Conservation (phyloP, 1,140 invertebrate species). For the Danaus melanippus region DNA sequence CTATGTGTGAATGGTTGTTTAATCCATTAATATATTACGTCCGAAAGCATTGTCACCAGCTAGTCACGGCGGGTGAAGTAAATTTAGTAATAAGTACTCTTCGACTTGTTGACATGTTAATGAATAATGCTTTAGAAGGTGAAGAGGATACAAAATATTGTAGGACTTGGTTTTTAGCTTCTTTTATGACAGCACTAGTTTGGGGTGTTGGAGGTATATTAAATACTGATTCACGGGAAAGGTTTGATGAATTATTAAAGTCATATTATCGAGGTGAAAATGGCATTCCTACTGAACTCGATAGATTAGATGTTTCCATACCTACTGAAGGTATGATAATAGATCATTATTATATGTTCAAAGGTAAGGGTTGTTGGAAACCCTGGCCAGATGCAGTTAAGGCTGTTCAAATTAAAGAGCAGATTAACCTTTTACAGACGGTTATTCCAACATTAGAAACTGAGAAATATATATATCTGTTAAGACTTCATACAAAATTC, state of each 20-base stretch:
- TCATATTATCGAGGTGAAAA: constrained; percentile 74
- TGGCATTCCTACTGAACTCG: constrained; percentile 77
- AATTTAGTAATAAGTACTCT: constrained; percentile 82
- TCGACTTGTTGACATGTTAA: constrained; percentile 82
- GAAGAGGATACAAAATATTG: constrained; percentile 79
- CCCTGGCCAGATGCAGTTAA: constrained; percentile 79
- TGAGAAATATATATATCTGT: constrained; percentile 80
- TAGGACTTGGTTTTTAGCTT: constrained; percentile 81
- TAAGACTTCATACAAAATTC: constrained; percentile 78
- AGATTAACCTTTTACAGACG: constrained; percentile 80
- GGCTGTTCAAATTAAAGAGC: constrained; percentile 73
- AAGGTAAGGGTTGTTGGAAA: constrained; percentile 85
- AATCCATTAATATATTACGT: constrained; percentile 79
- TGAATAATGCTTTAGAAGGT: constrained; percentile 79
- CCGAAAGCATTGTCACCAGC: constrained; percentile 76
- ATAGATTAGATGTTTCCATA: constrained; percentile 80
- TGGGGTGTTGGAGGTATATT: constrained; percentile 90
- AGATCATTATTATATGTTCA: constrained; percentile 86
- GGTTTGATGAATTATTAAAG: constrained; percentile 79
- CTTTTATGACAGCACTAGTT: constrained; percentile 82
- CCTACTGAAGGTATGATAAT: constrained; percentile 83
- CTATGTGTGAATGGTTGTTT: constrained; percentile 84
- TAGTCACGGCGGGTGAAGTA: constrained; percentile 82
- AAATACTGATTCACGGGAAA: constrained; percentile 79
- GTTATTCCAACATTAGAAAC: constrained; percentile 91